A percentile compares a stretch with the other conserved stretches of the same genome.
phyloP scores from a whole-genome alignment of 2,888 invertebrate species.

The Torymus tubicola region DNA sequence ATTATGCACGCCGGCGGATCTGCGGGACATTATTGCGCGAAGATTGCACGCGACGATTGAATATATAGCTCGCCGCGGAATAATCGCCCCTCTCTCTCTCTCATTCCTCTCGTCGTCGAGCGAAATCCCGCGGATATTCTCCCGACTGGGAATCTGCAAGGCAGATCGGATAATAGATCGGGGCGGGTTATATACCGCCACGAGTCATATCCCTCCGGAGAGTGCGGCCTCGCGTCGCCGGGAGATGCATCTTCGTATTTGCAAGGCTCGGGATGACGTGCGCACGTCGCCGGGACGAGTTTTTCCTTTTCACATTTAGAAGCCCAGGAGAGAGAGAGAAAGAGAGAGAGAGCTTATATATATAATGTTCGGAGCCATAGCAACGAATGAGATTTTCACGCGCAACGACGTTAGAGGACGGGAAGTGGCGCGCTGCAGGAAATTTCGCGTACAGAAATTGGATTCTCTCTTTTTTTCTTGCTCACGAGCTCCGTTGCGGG shows the following conservation, averaged over 20 bases:
- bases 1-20: conserved; percentile 22
- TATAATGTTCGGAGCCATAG: neutral
- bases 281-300: neutral
- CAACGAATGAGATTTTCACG: conserved; percentile 37
- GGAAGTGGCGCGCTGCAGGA: conserved; percentile 41
- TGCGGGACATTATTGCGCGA: conserved; percentile 15
- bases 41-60: conserved; percentile 28
- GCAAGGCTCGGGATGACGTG: conserved; percentile 3
- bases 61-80: neutral
- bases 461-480: conserved; percentile 2
- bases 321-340: conserved; percentile 21
- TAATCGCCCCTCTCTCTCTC: neutral
- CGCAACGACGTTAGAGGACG: conserved; percentile 22
- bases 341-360: neutral
- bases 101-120: neutral
- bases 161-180: conserved; percentile 30
- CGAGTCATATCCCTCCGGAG: neutral
- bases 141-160: conserved; percentile 23
- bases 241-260: conserved; percentile 17
- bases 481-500: neutral
- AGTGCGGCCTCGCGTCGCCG: too few species aligned
- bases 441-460: conserved; percentile 51
- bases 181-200: neutral
- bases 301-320: conserved; percentile 13
- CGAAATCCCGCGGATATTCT: too few species aligned